phyloP scores from a whole-genome alignment of 2,113 vertebrate genomes.

The Beaufortia kweichowensis region DNA sequence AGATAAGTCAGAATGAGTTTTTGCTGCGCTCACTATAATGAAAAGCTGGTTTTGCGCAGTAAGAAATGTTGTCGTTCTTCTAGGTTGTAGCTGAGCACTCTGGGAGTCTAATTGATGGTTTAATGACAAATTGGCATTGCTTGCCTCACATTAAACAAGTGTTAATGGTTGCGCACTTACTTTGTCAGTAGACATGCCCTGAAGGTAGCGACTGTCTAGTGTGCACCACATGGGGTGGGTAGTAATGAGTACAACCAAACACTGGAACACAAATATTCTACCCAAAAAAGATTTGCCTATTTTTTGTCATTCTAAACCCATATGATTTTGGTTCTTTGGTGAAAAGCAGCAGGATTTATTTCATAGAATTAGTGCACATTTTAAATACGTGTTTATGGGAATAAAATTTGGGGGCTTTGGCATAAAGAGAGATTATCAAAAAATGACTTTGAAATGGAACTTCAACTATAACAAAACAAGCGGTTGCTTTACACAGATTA shows the following conservation, averaged over 20 bases:
- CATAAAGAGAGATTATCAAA: no score
- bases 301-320: no score
- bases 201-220: neutral
- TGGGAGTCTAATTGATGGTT: conserved; percentile 39
- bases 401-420: no score
- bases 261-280: neutral
- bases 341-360: no score
- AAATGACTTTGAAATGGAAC: no score
- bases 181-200: conserved; percentile 19
- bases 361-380: no score
- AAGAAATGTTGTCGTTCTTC: neutral
- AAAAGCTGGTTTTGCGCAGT: neutral
- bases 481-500: neutral
- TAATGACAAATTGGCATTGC: conserved; percentile 45
- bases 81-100: neutral
- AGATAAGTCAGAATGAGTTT: no score
- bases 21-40: neutral
- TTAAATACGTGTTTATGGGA: no score
- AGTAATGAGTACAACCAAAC: neutral
- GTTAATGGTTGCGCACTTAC: conserved; percentile 43
- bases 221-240: neutral
- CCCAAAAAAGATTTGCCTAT: no score
- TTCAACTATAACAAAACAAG: neutral
- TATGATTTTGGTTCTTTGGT: no score
- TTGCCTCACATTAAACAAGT: conserved; percentile 49